A percentile compares a stretch with the other conserved stretches of the same genome.
These are phyloP conservation scores for Crepidodera aurea DNA, from an alignment of 2,888 invertebrate genomes.

Conservation along the genomic window DNA sequence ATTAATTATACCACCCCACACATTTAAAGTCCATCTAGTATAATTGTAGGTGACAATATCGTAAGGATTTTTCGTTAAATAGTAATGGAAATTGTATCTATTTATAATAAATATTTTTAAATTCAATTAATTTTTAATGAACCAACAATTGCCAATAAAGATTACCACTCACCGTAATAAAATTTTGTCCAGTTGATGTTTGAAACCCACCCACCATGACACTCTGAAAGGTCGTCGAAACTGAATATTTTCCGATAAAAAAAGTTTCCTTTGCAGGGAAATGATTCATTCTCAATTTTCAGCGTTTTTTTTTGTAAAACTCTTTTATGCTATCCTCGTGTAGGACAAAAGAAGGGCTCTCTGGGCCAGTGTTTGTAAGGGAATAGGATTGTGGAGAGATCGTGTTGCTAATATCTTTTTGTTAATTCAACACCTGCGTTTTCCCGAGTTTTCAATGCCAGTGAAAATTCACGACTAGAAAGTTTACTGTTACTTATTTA, in stretches of 20 bases:
- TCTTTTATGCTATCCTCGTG: conserved; percentile 19
- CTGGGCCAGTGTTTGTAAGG: conserved; percentile 32
- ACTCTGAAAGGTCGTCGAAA: not conserved
- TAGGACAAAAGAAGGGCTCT: conserved; percentile 24
- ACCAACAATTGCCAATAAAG: too few relatives aligned
- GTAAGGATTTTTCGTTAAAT: too few relatives aligned
- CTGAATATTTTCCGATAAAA: conserved; percentile 41
- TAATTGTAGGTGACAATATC: too few relatives aligned
- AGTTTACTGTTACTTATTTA: conserved; percentile 4
- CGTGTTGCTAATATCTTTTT: conserved; percentile 30
- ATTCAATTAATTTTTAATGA: too few relatives aligned
- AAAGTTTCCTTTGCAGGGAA: conserved; percentile 30
- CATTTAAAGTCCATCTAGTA: too few relatives aligned
- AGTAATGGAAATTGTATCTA: too few relatives aligned
- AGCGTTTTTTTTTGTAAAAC: conserved; percentile 26
- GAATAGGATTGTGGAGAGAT: conserved; percentile 36
- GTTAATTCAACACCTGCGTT: conserved; percentile 28
- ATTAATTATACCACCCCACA: too few relatives aligned
- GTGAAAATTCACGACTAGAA: not conserved
- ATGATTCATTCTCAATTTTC: conserved; percentile 37
- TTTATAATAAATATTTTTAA: too few relatives aligned
- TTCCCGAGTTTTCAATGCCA: conserved; percentile 15
- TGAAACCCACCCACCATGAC: not conserved
- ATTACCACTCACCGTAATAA: too few relatives aligned
- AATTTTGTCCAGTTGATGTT: not conserved